Conservation (phyloP, 2,888 invertebrate genomes). For the Apotomis turbidana region DNA sequence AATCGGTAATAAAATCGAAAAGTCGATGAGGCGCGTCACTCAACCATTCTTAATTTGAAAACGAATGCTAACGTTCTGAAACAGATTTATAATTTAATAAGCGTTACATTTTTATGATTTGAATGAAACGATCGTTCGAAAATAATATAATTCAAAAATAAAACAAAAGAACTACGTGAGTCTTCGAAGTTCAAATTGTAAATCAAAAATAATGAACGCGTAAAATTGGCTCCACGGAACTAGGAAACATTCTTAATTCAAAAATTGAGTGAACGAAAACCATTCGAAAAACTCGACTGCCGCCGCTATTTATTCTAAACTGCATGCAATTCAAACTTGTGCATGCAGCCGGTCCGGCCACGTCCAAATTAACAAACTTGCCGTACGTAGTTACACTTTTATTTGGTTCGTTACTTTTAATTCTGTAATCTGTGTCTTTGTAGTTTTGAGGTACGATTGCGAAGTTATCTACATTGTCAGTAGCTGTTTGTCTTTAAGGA, state of each 20-base stretch:
- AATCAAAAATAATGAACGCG: neutral
- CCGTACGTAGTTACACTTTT: conserved; percentile 36
- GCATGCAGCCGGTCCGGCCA: conserved; percentile 55
- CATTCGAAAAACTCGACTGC: conserved; percentile 42
- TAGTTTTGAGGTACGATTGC: conserved; percentile 10
- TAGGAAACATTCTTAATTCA: conserved; percentile 16
- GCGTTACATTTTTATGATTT: neutral
- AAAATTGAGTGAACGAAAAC: conserved; percentile 38
- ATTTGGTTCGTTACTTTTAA: conserved; percentile 39
- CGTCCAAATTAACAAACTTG: conserved; percentile 69
- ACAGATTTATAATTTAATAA: conserved; percentile 1
- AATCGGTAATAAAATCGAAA: conserved; percentile 31
- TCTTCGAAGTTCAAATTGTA: neutral
- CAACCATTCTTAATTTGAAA: conserved; percentile 18
- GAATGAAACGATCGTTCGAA: neutral
- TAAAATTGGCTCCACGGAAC: neutral
- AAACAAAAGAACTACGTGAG: neutral
- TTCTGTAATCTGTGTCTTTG: conserved; percentile 28
- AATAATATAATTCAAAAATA: neutral
- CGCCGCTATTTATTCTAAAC: conserved; percentile 61
- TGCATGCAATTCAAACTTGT: conserved; percentile 66
- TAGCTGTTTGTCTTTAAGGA: neutral
- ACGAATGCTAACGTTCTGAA: neutral
- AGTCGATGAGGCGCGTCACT: conserved; percentile 23
- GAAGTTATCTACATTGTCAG: conserved; percentile 9